Percentiles rank a stretch among this genome's conserved stretches.
Evolutionary conservation across 2,113 vertebrate genomes (phyloP).

Genomic region (Podarcis cretensis): DNA sequence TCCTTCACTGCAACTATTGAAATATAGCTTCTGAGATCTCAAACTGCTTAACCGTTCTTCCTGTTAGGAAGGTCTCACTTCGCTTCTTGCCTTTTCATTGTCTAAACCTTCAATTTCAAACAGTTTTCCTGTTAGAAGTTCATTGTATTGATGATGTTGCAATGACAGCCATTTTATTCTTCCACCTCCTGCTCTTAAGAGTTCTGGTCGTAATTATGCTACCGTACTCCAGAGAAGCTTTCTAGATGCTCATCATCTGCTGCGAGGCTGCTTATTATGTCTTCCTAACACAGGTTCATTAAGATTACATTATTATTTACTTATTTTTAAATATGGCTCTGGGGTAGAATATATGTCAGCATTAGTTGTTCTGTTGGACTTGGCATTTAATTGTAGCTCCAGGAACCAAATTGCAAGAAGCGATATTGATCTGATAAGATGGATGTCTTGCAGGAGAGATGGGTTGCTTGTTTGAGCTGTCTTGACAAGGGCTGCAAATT

Average conservation of each 20-base stretch:
- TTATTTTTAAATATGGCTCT: conserved; percentile 46
- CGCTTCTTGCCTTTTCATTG: conserved; percentile 9
- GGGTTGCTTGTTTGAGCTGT: neutral
- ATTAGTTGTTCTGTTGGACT: conserved; percentile 47
- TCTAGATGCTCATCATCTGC: conserved; percentile 55
- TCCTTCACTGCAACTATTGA: neutral
- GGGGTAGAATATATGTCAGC: conserved; percentile 58
- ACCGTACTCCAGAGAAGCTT: conserved; percentile 56
- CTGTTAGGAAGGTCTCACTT: conserved; percentile 38
- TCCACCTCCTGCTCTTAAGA: conserved; percentile 29
- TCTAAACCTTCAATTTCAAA: conserved; percentile 43
- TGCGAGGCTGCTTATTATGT: conserved; percentile 63
- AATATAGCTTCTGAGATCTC: neutral
- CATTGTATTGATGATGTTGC: conserved; percentile 61
- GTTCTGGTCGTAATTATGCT: conserved; percentile 62
- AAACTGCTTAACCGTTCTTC: conserved; percentile 17
- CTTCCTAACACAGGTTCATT: conserved; percentile 67
- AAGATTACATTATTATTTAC: conserved; percentile 47
- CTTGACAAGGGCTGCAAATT: neutral
- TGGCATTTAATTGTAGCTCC: conserved; percentile 62
- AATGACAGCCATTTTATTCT: conserved; percentile 68
- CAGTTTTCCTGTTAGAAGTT: conserved; percentile 52
- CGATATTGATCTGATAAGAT: conserved; percentile 30
- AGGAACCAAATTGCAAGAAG: conserved; percentile 35
- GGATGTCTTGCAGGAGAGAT: conserved; percentile 18